phyloP scores from a whole-genome alignment of 2,113 vertebrate genomes.

The Oreocharis arfaki region DNA sequence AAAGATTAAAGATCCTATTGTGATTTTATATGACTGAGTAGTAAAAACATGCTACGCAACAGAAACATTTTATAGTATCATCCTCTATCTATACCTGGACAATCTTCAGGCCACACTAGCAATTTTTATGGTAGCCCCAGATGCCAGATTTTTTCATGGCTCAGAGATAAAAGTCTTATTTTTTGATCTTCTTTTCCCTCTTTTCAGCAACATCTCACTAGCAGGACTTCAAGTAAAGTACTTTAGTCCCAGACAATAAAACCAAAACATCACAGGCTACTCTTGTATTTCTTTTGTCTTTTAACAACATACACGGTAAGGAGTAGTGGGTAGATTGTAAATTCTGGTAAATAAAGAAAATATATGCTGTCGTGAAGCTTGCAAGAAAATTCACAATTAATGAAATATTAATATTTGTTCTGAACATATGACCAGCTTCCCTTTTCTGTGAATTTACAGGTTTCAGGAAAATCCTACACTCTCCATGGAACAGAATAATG shows the following conservation, averaged over 20 bases:
- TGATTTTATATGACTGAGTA: neutral
- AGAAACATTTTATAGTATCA: neutral
- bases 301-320: neutral
- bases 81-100: neutral
- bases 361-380: neutral
- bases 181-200: neutral
- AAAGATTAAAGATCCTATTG: neutral
- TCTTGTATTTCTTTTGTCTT: neutral
- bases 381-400: neutral
- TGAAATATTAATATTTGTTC: neutral
- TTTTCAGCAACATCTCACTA: neutral
- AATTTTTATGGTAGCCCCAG: neutral
- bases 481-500: constrained; percentile 14
- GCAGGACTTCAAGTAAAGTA: neutral
- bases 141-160: neutral
- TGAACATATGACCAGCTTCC: neutral
- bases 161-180: neutral
- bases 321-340: neutral
- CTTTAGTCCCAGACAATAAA: neutral
- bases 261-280: neutral
- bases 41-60: neutral
- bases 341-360: neutral
- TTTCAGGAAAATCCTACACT: constrained; percentile 5
- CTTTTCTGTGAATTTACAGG: neutral
- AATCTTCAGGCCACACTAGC: neutral